Evolutionary conservation across 2,113 vertebrate species (phyloP), one percentile per base, ranked within the genome.

Genomic region (Perca fluviatilis): DNA sequence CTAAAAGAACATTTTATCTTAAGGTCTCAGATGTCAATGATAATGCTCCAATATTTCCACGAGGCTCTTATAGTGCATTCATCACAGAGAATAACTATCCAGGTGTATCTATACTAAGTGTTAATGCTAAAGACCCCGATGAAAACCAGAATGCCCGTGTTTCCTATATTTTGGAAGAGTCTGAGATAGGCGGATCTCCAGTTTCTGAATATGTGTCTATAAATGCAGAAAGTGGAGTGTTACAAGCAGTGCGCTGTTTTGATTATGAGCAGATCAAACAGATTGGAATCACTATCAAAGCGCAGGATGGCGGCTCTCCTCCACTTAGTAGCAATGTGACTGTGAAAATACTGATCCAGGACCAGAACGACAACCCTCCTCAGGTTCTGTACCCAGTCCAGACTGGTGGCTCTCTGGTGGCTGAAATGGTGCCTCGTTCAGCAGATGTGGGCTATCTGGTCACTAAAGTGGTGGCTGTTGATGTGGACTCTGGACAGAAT

Each of bases 401-500:
- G 62, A 88, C 70, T 63, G 86, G 86, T 2, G 64, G 64, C 64
- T 64, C 21, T 46, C 21, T 65, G 62, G n/a, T 56, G 54, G 54
- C 18, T 56, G 54, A 53, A 9, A 53, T 53, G 51, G 51, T 53
- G 2, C 19, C 57, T 58, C 51, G 51, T 53, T 53, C 51, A 8
- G 19, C 51, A 21, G 51, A 53, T 53, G 51, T 53, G 19, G 51
- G 51, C 51, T 53, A 53, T 53, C 51, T 53, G 19, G 51, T 53
- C 51, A 53, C 51, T 53, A 53, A 53, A 21, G 19, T 21, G 61
- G 90, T 94, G 71, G 94, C 92, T 88, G 86, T 93, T 53, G 91
- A 93, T 91, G 88, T 86, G 69, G 92, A 94, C 82, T 93, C 92
- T 74, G 91, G 91, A 74, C 93, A 95, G 87, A 95, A 94, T 83